A percentile compares a stretch with the other conserved stretches of the same genome.
Evolutionary conservation across 2,113 vertebrate species (phyloP).

Genomic region (Neofelis nebulosa): DNA sequence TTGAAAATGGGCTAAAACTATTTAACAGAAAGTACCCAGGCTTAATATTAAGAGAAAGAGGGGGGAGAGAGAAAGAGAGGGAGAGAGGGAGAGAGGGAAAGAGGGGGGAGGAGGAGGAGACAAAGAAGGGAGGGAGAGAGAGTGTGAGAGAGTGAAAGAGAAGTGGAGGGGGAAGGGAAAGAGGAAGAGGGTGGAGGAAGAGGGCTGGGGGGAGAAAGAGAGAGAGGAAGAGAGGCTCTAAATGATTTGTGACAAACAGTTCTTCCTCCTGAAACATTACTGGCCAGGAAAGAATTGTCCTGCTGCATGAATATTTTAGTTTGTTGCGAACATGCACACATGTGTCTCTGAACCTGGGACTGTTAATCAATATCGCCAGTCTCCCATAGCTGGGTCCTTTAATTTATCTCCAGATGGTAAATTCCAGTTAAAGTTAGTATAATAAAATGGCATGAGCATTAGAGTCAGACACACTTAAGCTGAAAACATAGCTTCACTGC

Average conservation of each 20-base stretch:
- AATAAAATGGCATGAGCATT: conserved; percentile 28
- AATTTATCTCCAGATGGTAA: conserved; percentile 51
- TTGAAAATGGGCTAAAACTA: background rate
- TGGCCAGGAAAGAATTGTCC: background rate
- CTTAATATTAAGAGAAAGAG: background rate
- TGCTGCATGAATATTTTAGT: background rate
- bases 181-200: no score
- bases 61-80: background rate
- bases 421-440: conserved; percentile 47
- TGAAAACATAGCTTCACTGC: conserved; percentile 18
- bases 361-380: conserved; percentile 4
- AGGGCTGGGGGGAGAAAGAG: background rate
- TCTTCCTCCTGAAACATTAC: background rate
- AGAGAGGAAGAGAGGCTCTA: background rate
- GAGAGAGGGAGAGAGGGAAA: fast-evolving
- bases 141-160: no score
- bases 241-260: background rate
- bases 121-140: background rate
- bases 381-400: background rate
- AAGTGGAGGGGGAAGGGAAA: no score
- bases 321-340: background rate
- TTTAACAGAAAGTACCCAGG: background rate
- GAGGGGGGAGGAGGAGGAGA: background rate
- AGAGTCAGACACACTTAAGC: conserved; percentile 40
- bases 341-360: background rate